Conservation (phyloP, 2,888 invertebrate species). For the Papilio elwesi region DNA sequence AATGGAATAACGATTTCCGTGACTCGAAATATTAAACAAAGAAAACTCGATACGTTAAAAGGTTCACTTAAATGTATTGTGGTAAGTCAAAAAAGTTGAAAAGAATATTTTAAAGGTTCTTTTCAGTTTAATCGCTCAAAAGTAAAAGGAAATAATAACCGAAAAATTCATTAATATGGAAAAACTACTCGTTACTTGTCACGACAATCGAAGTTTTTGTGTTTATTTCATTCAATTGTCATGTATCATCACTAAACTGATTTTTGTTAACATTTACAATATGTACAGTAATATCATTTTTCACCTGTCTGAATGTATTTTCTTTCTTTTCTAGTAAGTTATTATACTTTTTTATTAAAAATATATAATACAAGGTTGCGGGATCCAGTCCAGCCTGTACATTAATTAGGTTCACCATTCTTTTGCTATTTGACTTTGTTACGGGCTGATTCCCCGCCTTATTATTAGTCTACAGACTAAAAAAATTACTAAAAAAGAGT, state of each 20-base stretch:
- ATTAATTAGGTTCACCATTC: conserved; percentile 9
- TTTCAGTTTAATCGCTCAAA: not conserved
- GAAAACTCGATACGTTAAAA: not conserved
- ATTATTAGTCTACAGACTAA: not conserved
- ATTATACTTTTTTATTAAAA: too few relatives aligned
- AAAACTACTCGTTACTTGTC: not conserved
- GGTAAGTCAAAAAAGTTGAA: not conserved
- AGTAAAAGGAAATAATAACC: not conserved
- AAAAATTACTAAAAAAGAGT: not conserved
- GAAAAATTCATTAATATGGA: not conserved
- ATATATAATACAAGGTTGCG: not conserved
- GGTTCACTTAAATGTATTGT: conserved; percentile 2
- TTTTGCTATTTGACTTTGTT: conserved; percentile 16
- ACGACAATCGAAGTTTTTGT: too few relatives aligned
- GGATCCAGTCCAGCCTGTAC: not conserved
- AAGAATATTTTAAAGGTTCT: not conserved
- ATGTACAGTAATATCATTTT: not conserved
- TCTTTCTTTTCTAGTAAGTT: too few relatives aligned
- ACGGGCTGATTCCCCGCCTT: conserved; percentile 11
- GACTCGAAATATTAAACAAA: conserved; percentile 23
- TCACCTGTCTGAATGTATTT: too few relatives aligned
- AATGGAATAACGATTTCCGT: conserved; percentile 14
- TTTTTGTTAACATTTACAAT: too few relatives aligned
- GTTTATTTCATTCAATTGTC: too few relatives aligned
- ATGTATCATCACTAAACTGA: too few relatives aligned